phyloP scores from a whole-genome alignment of 1,140 invertebrate species.

The Bombus sibiricus region DNA sequence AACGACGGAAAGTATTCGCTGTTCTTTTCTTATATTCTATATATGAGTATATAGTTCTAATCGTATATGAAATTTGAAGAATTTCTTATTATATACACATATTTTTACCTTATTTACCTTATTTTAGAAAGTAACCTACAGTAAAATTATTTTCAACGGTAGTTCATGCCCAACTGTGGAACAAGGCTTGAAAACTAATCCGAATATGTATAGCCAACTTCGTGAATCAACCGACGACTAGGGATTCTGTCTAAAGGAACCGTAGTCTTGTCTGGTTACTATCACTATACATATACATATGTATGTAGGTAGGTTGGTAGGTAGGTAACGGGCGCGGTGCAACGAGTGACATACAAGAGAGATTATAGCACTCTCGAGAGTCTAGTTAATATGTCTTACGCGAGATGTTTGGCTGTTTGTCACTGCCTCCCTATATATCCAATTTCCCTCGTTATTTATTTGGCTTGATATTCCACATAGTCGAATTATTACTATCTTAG shows the following conservation, averaged over 20 bases:
- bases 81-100: no score
- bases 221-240: neutral
- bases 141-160: neutral
- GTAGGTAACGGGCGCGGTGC: neutral
- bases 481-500: neutral
- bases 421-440: slow-evolving; percentile 36
- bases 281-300: neutral
- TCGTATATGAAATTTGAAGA: no score
- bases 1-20: no score
- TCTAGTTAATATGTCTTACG: slow-evolving; percentile 43
- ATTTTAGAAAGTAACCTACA: no score
- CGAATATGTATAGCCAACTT: neutral
- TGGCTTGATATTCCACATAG: neutral
- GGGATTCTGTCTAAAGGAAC: no score
- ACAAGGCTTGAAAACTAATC: neutral
- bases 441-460: slow-evolving; percentile 35
- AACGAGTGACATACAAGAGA: slow-evolving; percentile 14
- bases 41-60: no score
- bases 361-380: slow-evolving; percentile 36
- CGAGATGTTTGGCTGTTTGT: slow-evolving; percentile 55
- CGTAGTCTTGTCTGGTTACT: neutral
- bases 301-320: no score
- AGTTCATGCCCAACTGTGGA: neutral
- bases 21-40: no score
- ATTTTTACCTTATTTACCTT: no score